A percentile compares a stretch with the other conserved stretches of the same genome.
Conservation (phyloP, 2,797 vertebrate species). For the Echeneis naucrates region DNA sequence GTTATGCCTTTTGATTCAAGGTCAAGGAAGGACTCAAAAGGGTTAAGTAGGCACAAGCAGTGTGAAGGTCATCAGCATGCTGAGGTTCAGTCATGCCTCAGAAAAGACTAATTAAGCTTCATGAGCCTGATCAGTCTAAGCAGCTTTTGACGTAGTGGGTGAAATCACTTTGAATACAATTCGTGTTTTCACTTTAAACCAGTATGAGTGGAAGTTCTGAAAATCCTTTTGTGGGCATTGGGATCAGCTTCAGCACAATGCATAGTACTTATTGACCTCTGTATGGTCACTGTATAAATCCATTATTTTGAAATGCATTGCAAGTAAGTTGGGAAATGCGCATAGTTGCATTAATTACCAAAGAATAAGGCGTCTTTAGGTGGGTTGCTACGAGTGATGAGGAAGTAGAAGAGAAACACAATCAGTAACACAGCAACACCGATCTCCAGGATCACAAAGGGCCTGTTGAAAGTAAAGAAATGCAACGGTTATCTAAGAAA, state of each 20-base stretch:
- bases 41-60: constrained; percentile 34
- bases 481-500: constrained; percentile 31
- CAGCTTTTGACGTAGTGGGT: constrained; percentile 69
- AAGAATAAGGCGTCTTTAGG: constrained; percentile 88
- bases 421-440: constrained; percentile 77
- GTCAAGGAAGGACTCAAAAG: constrained; percentile 28
- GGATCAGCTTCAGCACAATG: constrained; percentile 32
- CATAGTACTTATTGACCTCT: constrained; percentile 43
- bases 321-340: constrained; percentile 43
- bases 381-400: constrained; percentile 77
- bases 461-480: constrained; percentile 65
- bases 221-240: constrained; percentile 43
- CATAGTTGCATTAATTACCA: constrained; percentile 74
- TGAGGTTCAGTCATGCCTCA: constrained; percentile 52
- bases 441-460: constrained; percentile 70
- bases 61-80: constrained; percentile 21
- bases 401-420: constrained; percentile 80
- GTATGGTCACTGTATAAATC: constrained; percentile 3
- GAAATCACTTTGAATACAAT: constrained; percentile 68
- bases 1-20: constrained; percentile 22
- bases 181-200: constrained; percentile 52
- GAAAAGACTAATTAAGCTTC: constrained; percentile 55
- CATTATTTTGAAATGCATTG: constrained; percentile 37
- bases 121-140: constrained; percentile 75
- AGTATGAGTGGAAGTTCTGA: constrained; percentile 39